phyloP scores from a whole-genome alignment of 2,888 invertebrate species.

The Anarsia innoxiella region DNA sequence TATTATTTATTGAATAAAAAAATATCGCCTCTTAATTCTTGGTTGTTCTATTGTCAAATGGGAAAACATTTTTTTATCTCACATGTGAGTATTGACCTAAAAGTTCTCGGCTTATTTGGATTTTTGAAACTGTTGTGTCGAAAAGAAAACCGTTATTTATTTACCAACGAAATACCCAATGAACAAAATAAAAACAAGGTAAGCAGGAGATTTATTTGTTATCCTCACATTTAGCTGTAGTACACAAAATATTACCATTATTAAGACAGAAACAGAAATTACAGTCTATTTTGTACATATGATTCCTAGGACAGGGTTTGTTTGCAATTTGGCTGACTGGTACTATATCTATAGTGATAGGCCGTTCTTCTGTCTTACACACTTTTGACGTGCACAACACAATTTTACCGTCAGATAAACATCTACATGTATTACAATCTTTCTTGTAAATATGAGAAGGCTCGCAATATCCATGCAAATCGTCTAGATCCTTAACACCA shows the following conservation, averaged over 20 bases:
- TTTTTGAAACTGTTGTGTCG: no score
- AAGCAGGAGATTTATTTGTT: no score
- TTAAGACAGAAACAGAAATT: slow-evolving; percentile 51
- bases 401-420: slow-evolving; percentile 42
- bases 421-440: slow-evolving; percentile 48
- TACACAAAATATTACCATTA: slow-evolving; percentile 54
- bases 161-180: no score
- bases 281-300: slow-evolving; percentile 46
- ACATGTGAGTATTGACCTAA: no score
- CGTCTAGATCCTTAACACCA: no score
- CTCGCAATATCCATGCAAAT: slow-evolving; percentile 47
- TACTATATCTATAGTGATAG: slow-evolving; percentile 37
- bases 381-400: slow-evolving; percentile 35
- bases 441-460: slow-evolving; percentile 40
- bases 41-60: no score
- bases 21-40: no score
- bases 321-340: slow-evolving; percentile 35
- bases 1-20: no score
- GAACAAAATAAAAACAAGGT: no score
- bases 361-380: slow-evolving; percentile 21
- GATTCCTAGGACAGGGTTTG: slow-evolving; percentile 35
- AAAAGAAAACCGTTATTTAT: no score
- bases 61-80: no score
- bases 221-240: slow-evolving; percentile 37
- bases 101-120: no score